Percentiles rank a stretch among this genome's conserved stretches.
These are phyloP conservation scores for Coreius guichenoti DNA, from an alignment of 2,797 vertebrate species.

Conservation along the genomic window DNA sequence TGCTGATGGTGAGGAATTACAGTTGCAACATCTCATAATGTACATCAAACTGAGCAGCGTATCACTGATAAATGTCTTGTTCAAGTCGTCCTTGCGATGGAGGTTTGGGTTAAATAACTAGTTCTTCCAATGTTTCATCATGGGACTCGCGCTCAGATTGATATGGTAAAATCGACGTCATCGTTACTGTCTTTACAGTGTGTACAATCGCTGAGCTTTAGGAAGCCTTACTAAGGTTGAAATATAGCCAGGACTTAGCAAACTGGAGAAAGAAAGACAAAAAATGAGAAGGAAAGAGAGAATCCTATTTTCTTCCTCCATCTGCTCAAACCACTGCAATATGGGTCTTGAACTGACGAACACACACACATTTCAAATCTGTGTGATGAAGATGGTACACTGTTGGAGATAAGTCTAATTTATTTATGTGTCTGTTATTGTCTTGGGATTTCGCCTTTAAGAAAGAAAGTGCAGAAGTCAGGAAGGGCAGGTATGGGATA, in stretches of 20 bases:
- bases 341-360: neutral
- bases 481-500: neutral
- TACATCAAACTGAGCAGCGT: too few relatives aligned
- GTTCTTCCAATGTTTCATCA: too few relatives aligned
- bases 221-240: too few relatives aligned
- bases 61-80: too few relatives aligned
- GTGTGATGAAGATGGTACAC: constrained; percentile 31
- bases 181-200: too few relatives aligned
- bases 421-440: constrained; percentile 51
- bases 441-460: constrained; percentile 43
- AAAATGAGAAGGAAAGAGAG: neutral
- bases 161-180: too few relatives aligned
- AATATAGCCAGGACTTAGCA: neutral
- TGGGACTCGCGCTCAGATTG: too few relatives aligned
- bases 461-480: constrained; percentile 34
- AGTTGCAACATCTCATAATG: too few relatives aligned
- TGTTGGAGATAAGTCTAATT: constrained; percentile 33
- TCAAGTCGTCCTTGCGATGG: too few relatives aligned
- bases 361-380: constrained; percentile 17
- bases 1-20: too few relatives aligned
- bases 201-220: too few relatives aligned
- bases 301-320: neutral
- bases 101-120: too few relatives aligned
- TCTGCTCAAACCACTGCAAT: constrained; percentile 8
- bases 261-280: constrained; percentile 6